Percentiles rank a stretch among this genome's conserved stretches.
phyloP scores from a whole-genome alignment of 2,797 vertebrate species.

The Brachyalestes nurse region DNA sequence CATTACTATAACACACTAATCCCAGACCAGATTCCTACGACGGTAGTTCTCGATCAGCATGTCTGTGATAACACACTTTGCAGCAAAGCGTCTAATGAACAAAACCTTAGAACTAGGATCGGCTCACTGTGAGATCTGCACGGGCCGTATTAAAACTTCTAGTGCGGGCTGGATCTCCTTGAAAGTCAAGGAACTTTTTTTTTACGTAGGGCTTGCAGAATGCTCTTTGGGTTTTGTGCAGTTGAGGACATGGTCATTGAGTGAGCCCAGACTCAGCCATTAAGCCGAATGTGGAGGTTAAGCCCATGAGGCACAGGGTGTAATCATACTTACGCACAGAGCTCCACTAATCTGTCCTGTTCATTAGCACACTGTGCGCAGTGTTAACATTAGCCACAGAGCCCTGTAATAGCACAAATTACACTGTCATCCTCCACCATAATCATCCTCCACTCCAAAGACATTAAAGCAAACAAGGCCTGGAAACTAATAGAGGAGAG shows the following conservation, averaged over 20 bases:
- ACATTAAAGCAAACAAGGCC: conserved; percentile 57
- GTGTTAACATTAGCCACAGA: conserved; percentile 60
- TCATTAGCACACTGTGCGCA: conserved; percentile 54
- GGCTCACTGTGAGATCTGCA: not conserved
- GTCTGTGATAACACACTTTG: too few relatives aligned
- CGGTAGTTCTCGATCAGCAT: too few relatives aligned
- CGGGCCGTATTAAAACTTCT: not conserved
- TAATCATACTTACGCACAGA: conserved; percentile 52
- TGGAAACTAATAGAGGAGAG: conserved; percentile 36
- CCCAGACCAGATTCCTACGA: too few relatives aligned
- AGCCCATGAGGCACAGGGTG: conserved; percentile 43
- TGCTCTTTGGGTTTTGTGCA: not conserved
- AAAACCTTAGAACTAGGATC: not conserved
- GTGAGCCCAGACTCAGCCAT: conserved; percentile 25
- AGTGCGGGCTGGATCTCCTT: not conserved
- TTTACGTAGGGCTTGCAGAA: not conserved
- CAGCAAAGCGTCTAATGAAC: too few relatives aligned
- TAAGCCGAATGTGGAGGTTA: conserved; percentile 45
- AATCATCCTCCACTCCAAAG: conserved; percentile 60
- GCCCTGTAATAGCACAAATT: conserved; percentile 62
- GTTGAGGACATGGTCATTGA: conserved; percentile 33
- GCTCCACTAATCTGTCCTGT: conserved; percentile 53
- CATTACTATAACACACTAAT: too few relatives aligned
- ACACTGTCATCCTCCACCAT: conserved; percentile 58
- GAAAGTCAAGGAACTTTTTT: not conserved